Conservation (phyloP, 2,113 vertebrate genomes). For the Syngnathoides biaculeatus region DNA sequence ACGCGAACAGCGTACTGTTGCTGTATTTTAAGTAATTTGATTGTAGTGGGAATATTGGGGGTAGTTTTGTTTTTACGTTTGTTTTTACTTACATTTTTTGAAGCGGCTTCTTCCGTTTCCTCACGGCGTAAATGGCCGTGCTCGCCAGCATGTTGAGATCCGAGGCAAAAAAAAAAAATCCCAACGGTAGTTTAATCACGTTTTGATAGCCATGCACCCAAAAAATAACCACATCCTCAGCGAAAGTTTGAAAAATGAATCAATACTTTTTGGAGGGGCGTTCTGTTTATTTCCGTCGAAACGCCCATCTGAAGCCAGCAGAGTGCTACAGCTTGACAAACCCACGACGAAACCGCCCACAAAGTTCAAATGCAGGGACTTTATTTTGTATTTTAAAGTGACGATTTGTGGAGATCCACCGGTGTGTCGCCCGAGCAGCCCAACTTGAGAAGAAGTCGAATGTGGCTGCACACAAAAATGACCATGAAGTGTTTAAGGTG, state of each 20-base stretch:
- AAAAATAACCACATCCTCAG: background rate
- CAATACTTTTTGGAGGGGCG: background rate
- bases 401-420: background rate
- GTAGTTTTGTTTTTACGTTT: too few species aligned
- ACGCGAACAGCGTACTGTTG: background rate
- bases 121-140: constrained; percentile 66
- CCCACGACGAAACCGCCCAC: background rate
- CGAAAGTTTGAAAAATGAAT: background rate
- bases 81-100: constrained; percentile 72
- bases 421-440: background rate
- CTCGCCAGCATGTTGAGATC: constrained; percentile 54
- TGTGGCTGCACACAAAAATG: background rate
- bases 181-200: background rate
- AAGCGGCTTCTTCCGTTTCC: constrained; percentile 78
- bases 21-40: too few species aligned
- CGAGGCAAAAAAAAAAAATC: constrained; percentile 2
- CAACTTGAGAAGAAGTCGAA: background rate
- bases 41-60: too few species aligned
- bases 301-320: background rate
- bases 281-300: background rate
- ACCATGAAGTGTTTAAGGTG: background rate
- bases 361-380: background rate
- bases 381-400: background rate
- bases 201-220: background rate
- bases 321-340: background rate